These are phyloP conservation scores for Dinocampus coccinellae DNA, from an alignment of 2,888 invertebrate species.

Conservation along the genomic window DNA sequence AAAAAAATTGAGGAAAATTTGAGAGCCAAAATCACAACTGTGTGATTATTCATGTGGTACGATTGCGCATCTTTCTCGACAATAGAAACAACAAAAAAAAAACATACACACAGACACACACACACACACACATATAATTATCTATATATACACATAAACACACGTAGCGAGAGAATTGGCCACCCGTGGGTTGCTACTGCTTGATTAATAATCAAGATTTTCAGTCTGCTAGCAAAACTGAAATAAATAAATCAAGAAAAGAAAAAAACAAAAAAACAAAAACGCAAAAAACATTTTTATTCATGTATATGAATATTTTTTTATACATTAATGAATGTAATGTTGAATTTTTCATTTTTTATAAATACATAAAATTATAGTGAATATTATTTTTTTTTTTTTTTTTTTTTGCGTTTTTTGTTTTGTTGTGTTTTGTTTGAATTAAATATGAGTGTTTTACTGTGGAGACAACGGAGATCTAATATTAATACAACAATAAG, in stretches of 20 bases:
- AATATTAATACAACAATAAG: constrained; percentile 51
- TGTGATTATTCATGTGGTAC: constrained; percentile 44
- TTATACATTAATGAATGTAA: constrained; percentile 11
- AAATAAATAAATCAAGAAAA: too few species aligned
- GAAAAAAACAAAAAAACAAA: too few species aligned
- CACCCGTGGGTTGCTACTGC: constrained; percentile 38
- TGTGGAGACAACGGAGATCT: constrained; percentile 62
- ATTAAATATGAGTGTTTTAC: constrained; percentile 58
- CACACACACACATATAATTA: too few species aligned
- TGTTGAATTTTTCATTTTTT: constrained; percentile 14
- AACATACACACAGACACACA: not conserved
- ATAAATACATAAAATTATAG: too few species aligned
- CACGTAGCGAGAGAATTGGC: constrained; percentile 33
- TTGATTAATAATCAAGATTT: constrained; percentile 26
- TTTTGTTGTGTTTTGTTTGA: not conserved
- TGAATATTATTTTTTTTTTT: too few species aligned
- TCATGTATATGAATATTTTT: not conserved
- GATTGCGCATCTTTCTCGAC: constrained; percentile 45
- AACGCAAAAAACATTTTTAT: too few species aligned
- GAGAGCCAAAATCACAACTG: constrained; percentile 37
- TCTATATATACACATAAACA: not conserved
- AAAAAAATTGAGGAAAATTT: too few species aligned
- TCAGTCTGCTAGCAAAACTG: constrained; percentile 6
- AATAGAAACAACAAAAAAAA: constrained; percentile 39
- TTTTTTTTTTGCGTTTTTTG: too few species aligned